Conservation (phyloP, 2,113 vertebrate genomes). For the Cryptomyrus ogoouensis region DNA sequence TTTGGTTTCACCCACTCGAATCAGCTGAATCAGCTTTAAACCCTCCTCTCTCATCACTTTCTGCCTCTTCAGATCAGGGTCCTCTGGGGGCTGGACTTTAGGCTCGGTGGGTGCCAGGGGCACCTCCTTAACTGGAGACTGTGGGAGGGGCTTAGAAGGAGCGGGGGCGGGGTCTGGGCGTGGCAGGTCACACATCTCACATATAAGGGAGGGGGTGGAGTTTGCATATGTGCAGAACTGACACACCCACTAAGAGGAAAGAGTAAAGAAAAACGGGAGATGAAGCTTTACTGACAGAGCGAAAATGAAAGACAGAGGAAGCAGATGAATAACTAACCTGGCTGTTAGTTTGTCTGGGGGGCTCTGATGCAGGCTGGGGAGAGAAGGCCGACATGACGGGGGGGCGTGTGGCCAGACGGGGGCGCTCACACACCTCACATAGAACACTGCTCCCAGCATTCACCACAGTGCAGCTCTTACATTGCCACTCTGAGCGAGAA, state of each 20-base stretch:
- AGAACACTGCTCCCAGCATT: constrained; percentile 72
- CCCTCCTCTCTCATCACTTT: constrained; percentile 72
- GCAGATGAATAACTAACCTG: constrained; percentile 43
- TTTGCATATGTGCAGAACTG: constrained; percentile 80
- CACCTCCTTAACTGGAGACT: constrained; percentile 49
- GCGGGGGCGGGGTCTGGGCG: constrained; percentile 52
- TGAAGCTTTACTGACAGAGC: background rate
- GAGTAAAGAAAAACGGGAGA: background rate
- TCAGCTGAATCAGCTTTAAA: constrained; percentile 68
- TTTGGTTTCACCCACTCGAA: constrained; percentile 55
- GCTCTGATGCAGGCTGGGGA: constrained; percentile 46
- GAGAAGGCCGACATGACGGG: constrained; percentile 50
- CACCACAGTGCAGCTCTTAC: constrained; percentile 77
- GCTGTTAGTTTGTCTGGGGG: constrained; percentile 51
- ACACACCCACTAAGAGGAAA: constrained; percentile 59
- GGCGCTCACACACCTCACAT: constrained; percentile 77
- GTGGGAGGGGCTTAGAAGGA: constrained; percentile 45
- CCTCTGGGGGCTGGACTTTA: constrained; percentile 44
- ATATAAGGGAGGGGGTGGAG: constrained; percentile 61
- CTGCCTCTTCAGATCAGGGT: constrained; percentile 62
- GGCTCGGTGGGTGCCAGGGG: constrained; percentile 43
- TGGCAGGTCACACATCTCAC: constrained; percentile 74
- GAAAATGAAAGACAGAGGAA: background rate
- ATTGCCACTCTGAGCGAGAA: constrained; percentile 66
- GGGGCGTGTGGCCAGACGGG: constrained; percentile 74